Conservation (phyloP, 2,888 invertebrate species). For the Cephus spinipes region DNA sequence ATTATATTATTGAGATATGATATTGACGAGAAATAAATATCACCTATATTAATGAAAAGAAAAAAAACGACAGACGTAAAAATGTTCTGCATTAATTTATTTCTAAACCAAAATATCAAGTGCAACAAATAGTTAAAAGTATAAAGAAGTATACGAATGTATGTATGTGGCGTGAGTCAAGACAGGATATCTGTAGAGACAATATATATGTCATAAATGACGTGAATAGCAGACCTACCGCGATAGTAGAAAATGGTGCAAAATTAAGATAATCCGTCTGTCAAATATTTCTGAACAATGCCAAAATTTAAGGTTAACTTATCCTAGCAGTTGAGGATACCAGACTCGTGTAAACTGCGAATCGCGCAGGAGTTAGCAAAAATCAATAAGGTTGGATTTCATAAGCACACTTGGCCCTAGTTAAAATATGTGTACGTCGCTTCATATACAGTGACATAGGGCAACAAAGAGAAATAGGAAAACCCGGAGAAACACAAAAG, state of each 20-base stretch:
- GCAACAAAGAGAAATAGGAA: not conserved
- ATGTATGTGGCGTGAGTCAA: not conserved
- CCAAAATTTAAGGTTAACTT: not conserved
- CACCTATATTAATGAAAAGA: conserved; percentile 29
- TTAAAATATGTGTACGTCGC: not conserved
- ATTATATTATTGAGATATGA: conserved; percentile 56
- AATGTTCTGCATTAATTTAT: not conserved
- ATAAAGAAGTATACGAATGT: not conserved
- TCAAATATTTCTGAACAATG: not conserved
- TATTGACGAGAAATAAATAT: conserved; percentile 59
- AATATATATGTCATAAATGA: not conserved
- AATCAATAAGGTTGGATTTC: not conserved
- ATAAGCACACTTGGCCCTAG: not conserved
- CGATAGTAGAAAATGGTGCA: not conserved
- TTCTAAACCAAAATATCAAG: not conserved
- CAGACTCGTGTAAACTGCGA: not conserved
- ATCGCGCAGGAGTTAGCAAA: not conserved
- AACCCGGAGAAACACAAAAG: not conserved
- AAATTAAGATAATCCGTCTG: not conserved
- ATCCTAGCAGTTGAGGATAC: not conserved
- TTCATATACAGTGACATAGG: not conserved
- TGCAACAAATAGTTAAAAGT: not conserved
- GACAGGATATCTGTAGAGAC: not conserved
- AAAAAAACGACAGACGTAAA: not conserved
- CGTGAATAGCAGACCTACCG: not conserved